These are phyloP conservation scores for Eufriesea mexicana DNA, from an alignment of 1,140 invertebrate genomes.

Conservation along the genomic window DNA sequence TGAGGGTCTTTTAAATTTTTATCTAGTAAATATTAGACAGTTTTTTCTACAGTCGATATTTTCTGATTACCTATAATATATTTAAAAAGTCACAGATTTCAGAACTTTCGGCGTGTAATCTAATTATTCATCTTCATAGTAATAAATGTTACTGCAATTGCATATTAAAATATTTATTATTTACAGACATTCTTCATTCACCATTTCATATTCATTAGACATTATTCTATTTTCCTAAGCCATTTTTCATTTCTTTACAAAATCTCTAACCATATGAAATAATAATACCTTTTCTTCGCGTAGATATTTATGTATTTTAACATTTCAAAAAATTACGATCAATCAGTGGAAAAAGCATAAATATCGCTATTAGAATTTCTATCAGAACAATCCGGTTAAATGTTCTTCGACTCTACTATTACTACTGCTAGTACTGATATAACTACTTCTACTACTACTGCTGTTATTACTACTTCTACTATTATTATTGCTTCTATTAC, in stretches of 20 bases:
- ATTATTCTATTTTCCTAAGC: too few species aligned
- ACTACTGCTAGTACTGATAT: too few species aligned
- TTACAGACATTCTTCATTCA: too few species aligned
- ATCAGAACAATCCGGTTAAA: not conserved
- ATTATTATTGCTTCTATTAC: not conserved
- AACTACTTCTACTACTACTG: not conserved
- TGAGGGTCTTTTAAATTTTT: not conserved
- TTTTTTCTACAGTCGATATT: too few species aligned
- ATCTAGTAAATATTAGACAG: not conserved
- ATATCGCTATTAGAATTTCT: slow-evolving; percentile 9
- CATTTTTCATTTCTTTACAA: too few species aligned
- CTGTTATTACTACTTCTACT: too few species aligned
- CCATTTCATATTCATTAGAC: too few species aligned
- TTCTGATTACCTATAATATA: not conserved
- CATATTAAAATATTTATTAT: too few species aligned
- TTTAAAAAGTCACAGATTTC: not conserved
- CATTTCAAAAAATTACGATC: not conserved
- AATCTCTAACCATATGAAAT: too few species aligned
- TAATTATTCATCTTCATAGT: too few species aligned
- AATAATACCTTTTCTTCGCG: not conserved
- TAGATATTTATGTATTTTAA: not conserved
- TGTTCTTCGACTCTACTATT: slow-evolving; percentile 1
- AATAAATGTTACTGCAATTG: too few species aligned
- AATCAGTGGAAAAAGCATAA: not conserved
- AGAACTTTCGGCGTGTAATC: too few species aligned